These are phyloP conservation scores for Synanthedon andrenaeformis DNA, from an alignment of 2,888 invertebrate genomes.

Conservation along the genomic window DNA sequence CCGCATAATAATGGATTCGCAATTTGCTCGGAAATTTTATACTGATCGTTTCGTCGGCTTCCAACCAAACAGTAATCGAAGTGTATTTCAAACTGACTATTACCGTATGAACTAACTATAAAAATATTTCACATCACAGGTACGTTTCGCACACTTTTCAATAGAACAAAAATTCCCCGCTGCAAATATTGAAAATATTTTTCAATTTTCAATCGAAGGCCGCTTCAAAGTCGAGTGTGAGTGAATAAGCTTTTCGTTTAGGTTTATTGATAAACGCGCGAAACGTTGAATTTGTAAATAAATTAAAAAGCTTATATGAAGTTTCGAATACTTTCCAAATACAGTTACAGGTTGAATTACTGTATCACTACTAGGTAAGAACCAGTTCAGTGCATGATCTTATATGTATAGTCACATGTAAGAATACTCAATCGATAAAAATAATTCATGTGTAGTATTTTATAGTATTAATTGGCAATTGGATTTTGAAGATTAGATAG, in stretches of 20 bases:
- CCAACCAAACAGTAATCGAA: not conserved
- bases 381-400: no score
- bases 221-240: conserved; percentile 47
- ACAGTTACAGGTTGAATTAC: no score
- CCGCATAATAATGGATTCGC: no score
- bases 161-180: conserved; percentile 37
- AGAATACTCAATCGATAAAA: no score
- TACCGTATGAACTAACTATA: not conserved
- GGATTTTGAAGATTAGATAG: no score
- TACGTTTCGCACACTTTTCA: conserved; percentile 20
- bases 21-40: not conserved
- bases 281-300: conserved; percentile 22
- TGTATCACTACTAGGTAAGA: no score
- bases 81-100: not conserved
- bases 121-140: not conserved
- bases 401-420: no score
- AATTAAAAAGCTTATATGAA: conserved; percentile 20
- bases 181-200: conserved; percentile 47
- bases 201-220: conserved; percentile 45
- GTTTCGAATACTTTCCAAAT: not conserved
- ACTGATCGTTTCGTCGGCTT: not conserved
- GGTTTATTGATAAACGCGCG: conserved; percentile 28
- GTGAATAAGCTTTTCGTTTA: conserved; percentile 43
- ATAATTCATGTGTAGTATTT: no score
- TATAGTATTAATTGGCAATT: no score